Evolutionary conservation across 2,888 invertebrate genomes (phyloP).

Genomic region (Limnephilus marmoratus): DNA sequence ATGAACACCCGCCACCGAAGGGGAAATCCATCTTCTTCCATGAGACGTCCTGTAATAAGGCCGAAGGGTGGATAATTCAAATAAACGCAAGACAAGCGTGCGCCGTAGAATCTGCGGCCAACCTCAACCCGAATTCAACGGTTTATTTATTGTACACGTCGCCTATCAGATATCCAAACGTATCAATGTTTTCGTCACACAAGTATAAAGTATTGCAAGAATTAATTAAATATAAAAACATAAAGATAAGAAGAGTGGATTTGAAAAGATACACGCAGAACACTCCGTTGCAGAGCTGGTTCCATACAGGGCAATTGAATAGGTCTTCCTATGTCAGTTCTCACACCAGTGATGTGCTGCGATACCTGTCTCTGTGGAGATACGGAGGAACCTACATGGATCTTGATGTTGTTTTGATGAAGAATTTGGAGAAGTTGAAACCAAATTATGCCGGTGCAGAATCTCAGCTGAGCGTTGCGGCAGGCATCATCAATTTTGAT

Average conservation of each 20-base stretch:
- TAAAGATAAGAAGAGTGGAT: slow-evolving; percentile 75
- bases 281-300: slow-evolving; percentile 79
- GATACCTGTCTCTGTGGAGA: slow-evolving; percentile 83
- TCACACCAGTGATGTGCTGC: slow-evolving; percentile 81
- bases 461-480: slow-evolving; percentile 78
- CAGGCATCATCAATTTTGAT: slow-evolving; percentile 82
- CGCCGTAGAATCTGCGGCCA: slow-evolving; percentile 83
- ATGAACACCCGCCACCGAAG: slow-evolving; percentile 56
- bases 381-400: slow-evolving; percentile 89
- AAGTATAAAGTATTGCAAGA: slow-evolving; percentile 66
- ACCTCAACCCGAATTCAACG: slow-evolving; percentile 77
- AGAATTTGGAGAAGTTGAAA: slow-evolving; percentile 76
- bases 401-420: slow-evolving; percentile 83
- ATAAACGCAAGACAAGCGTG: slow-evolving; percentile 81
- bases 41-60: slow-evolving; percentile 80
- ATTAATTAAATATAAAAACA: slow-evolving; percentile 74
- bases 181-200: slow-evolving; percentile 65
- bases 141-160: slow-evolving; percentile 78
- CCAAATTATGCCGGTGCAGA: slow-evolving; percentile 82
- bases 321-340: slow-evolving; percentile 77
- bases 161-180: slow-evolving; percentile 70
- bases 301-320: slow-evolving; percentile 73
- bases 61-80: slow-evolving; percentile 70
- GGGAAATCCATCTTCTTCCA: slow-evolving; percentile 80
- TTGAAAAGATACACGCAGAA: slow-evolving; percentile 75